phyloP scores from a whole-genome alignment of 2,797 vertebrate genomes.

The Galagoides demidoff region DNA sequence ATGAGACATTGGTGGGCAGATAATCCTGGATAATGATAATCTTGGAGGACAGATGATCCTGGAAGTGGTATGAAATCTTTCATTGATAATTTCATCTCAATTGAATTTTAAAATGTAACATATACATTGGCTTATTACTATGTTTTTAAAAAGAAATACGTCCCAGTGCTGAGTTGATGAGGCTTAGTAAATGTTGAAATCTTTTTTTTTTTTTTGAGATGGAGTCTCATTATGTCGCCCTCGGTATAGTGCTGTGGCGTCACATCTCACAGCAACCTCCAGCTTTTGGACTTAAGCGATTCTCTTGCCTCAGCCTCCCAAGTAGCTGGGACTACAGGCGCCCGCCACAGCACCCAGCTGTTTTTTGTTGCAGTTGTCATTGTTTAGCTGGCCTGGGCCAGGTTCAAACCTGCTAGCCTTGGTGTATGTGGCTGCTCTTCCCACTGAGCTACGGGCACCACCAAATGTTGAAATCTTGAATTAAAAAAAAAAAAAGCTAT shows the following conservation, averaged over 20 bases:
- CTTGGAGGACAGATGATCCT: not conserved
- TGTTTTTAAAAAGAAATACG: not conserved
- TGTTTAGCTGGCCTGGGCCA: too few relatives aligned
- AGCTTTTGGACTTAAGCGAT: too few relatives aligned
- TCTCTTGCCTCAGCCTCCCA: too few relatives aligned
- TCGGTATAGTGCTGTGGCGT: too few relatives aligned
- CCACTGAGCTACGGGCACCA: too few relatives aligned
- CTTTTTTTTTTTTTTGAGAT: not conserved
- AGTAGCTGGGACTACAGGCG: too few relatives aligned
- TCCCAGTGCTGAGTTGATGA: not conserved
- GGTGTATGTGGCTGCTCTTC: too few relatives aligned
- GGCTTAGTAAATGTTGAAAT: conserved; percentile 6
- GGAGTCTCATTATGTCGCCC: too few relatives aligned
- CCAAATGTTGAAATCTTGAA: conserved; percentile 1
- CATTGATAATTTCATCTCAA: not conserved
- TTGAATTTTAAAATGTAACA: not conserved
- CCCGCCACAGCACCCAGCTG: too few relatives aligned
- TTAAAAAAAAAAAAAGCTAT: conserved; percentile 42
- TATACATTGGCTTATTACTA: not conserved
- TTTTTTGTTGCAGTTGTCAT: too few relatives aligned
- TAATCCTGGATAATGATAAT: not conserved
- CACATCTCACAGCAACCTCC: too few relatives aligned
- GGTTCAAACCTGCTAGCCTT: too few relatives aligned
- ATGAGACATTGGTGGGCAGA: not conserved
- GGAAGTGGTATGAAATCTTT: not conserved